A percentile compares a stretch with the other conserved stretches of the same genome.
Evolutionary conservation across 2,888 invertebrate genomes (phyloP).

Genomic region (Ochlodes sylvanus): DNA sequence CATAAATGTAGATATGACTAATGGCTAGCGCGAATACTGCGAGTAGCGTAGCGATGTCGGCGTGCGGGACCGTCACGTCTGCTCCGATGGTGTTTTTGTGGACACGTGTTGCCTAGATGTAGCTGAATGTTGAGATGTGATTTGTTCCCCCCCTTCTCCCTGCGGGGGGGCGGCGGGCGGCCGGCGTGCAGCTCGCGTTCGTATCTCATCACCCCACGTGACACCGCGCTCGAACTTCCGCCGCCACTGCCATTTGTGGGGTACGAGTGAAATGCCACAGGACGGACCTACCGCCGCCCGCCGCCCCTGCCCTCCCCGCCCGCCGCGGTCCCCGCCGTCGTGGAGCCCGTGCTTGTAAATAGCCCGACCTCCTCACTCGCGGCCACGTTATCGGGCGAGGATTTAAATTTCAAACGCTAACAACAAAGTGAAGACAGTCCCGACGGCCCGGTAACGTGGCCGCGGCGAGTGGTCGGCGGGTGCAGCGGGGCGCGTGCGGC

Average conservation of each 20-base stretch:
- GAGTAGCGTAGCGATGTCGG: too few species aligned
- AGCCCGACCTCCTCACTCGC: background rate
- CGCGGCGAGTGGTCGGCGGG: conserved; percentile 12
- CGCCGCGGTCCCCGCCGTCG: background rate
- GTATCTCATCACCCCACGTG: too few species aligned
- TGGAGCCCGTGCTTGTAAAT: background rate
- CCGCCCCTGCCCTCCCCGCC: conserved; percentile 11
- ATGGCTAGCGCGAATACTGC: background rate
- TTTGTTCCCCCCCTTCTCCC: too few species aligned
- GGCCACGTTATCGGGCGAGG: conserved; percentile 1
- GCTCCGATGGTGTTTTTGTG: too few species aligned
- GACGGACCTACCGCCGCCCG: conserved; percentile 11
- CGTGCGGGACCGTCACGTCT: too few species aligned
- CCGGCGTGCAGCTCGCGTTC: too few species aligned
- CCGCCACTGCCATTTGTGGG: background rate
- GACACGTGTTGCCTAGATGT: too few species aligned
- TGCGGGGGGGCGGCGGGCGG: too few species aligned
- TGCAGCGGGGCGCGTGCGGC: conserved; percentile 1
- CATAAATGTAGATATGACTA: too few species aligned
- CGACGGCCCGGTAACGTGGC: background rate
- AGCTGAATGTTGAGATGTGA: too few species aligned
- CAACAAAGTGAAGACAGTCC: too few species aligned
- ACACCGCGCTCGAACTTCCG: too few species aligned
- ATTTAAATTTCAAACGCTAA: background rate
- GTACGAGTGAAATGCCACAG: background rate